Base-by-base conservation (phyloP, 2,888 invertebrate species). In the Metallyticus violacea region DNA sequence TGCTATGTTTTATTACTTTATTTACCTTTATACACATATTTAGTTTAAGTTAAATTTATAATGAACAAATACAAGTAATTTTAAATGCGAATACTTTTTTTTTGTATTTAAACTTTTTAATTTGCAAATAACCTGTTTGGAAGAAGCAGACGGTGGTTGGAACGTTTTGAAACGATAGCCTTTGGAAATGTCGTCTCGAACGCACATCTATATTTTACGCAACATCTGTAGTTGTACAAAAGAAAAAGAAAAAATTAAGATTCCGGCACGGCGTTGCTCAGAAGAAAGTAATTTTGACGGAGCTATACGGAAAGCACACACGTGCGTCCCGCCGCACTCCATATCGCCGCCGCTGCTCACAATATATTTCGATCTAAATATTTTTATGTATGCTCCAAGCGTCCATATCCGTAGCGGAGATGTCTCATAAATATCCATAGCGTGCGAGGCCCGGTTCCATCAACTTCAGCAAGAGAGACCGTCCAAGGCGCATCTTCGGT, bases 361-460 rank as follows among this genome's bases (percentile, higher is more conserved):
- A 62, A 62, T 62, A 62, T 62, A 62, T 62, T 83, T 83, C 83
- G 83, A 83, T 83, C 77, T 83, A 77, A 83, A 83, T 83, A 83
- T 83, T 83, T 83, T 83, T 83, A 83, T 83, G 83, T 77, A 83
- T 83, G 77, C 83, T 83, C 25, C 28, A 2, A 26, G 29, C 83
- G 77, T 83, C 77, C 83, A 28, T 77, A 77, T 83, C 40, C 40
- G 40, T n/a, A n/a, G n/a, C n/a, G n/a, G n/a, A n/a, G n/a, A n/a
- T n/a, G n/a, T 62, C 40, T 62, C 40, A 62, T 62, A 62, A 62
- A 62, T 62, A 62, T 62, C 40, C 40, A 62, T 62, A 62, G 40
- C 77, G 29, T 30, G n/a, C 25, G n/a, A 30, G 77, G 0, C 77
- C n/a, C 27, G n/a, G 7, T 76, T 76, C 22, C 77, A 7, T 26